Conservation (phyloP, 2,797 vertebrate species). For the Lacerta viridis region DNA sequence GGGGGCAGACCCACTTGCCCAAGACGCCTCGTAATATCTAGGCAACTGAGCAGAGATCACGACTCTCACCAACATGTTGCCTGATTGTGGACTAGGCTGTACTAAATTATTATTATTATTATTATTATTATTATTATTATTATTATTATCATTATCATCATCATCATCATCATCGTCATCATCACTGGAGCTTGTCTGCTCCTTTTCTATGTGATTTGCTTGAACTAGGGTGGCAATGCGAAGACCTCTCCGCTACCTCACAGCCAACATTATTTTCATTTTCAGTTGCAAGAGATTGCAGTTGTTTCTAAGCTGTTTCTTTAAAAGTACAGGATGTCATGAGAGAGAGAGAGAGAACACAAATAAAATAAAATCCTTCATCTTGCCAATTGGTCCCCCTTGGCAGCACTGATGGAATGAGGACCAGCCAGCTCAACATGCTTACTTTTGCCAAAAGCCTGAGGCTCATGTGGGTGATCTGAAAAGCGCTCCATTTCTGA, state of each 20-base stretch:
- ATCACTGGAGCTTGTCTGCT: not conserved
- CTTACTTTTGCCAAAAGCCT: not conserved
- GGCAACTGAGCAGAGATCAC: not conserved
- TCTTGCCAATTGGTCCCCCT: constrained; percentile 5
- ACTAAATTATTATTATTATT: too few species aligned
- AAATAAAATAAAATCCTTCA: not conserved
- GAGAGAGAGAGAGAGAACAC: not conserved
- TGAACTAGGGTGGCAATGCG: not conserved
- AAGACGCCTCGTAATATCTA: too few species aligned
- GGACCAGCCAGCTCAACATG: constrained; percentile 5
- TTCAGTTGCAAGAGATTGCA: not conserved
- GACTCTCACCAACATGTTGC: not conserved
- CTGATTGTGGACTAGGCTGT: not conserved
- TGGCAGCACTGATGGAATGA: constrained; percentile 18
- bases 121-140: too few species aligned
- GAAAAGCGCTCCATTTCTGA: not conserved
- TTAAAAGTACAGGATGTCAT: not conserved
- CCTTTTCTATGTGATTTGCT: not conserved
- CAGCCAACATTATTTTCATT: not conserved
- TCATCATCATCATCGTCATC: too few species aligned
- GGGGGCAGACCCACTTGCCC: not conserved
- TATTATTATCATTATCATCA: too few species aligned
- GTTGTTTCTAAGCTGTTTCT: not conserved
- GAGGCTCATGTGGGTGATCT: not conserved
- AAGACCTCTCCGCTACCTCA: not conserved